Base-by-base conservation (phyloP, 2,797 vertebrate species). In the Gobio occitaniae region DNA sequence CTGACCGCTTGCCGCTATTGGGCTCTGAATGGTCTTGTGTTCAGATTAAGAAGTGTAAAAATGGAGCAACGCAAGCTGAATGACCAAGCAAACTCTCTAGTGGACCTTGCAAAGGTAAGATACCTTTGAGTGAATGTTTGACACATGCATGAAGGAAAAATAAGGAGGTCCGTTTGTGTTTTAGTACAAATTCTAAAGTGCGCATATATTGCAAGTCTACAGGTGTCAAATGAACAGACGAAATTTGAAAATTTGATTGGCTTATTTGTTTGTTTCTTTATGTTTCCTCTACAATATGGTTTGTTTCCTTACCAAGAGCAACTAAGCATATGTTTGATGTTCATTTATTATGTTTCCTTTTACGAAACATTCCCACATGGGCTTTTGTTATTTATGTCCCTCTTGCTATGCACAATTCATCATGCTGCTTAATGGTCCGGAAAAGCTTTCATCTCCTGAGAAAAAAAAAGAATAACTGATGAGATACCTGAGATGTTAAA, bases 1-100 rank as follows among this genome's bases (percentile, higher is more conserved):
- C 87, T 91, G 84, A 91, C 69, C 83, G 92, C 92, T 88, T 89
- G 90, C 93, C 86, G 93, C 92, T 91, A 97, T 90, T 93, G 94
- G 95, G 93, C 96, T 95, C 87, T 95, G 93, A 94, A 95, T 93
- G 92, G 93, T 95, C 96, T 95, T 94, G 91, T 95, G 95, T 98
- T 95, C 96, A 99, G 98, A 97, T 98, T 99, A 94, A 96, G 98
- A 97, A 99, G 98, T 96, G 98, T 99, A 94, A 99, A 99, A 97
- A 99, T 99, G 98, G 98, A 99, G 93, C 98, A 99, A 95, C 97
- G 98, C 91, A 99, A 99, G 95, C 94, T 99, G 95, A 99, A 99
- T 90, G 98, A 99, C 95, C 98, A 99, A 96, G 97, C 98, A 91
- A 99, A 99, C 93, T 99, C 98, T 90, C 96, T 99, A 95, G 98